Evolutionary conservation across 2,888 invertebrate species (phyloP), one percentile per base, ranked within the genome.

Genomic region (Dicranocentrus wangi): DNA sequence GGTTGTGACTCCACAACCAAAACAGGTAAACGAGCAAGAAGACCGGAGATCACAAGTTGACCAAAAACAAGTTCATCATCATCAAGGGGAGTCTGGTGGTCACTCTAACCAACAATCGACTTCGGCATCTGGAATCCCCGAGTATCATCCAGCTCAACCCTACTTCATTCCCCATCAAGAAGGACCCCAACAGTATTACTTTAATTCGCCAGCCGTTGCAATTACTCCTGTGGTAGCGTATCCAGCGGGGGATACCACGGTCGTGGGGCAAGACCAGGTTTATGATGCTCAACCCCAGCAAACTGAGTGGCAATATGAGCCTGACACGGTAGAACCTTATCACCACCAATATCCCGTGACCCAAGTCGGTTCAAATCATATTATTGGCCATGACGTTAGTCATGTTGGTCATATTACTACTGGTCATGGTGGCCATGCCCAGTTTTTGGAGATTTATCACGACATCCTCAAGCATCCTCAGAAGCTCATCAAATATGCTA

Each of bases 361-460:
- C n/a, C n/a, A n/a, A n/a, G n/a, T n/a, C n/a, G n/a, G n/a, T n/a
- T n/a, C n/a, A n/a, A n/a, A n/a, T n/a, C n/a, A n/a, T n/a, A n/a
- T n/a, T n/a, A n/a, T n/a, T n/a, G n/a, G n/a, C n/a, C n/a, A n/a
- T n/a, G n/a, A n/a, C n/a, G n/a, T n/a, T n/a, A n/a, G n/a, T n/a
- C n/a, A n/a, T n/a, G n/a, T n/a, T n/a, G n/a, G n/a, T n/a, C n/a
- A n/a, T n/a, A n/a, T n/a, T n/a, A n/a, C n/a, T n/a, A n/a, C n/a
- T n/a, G n/a, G n/a, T n/a, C n/a, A n/a, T n/a, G n/a, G n/a, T n/a
- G n/a, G n/a, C n/a, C n/a, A n/a, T n/a, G n/a, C n/a, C n/a, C n/a
- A n/a, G n/a, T n/a, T n/a, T n/a, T n/a, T 69, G 39, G 68, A 73
- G 0, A 58, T 80, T 23, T 73, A 73, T 28, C 21, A 80, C 13